Conservation (phyloP, 37 sponge, comb jelly and placozoan species). For the Geodia barretti region DNA sequence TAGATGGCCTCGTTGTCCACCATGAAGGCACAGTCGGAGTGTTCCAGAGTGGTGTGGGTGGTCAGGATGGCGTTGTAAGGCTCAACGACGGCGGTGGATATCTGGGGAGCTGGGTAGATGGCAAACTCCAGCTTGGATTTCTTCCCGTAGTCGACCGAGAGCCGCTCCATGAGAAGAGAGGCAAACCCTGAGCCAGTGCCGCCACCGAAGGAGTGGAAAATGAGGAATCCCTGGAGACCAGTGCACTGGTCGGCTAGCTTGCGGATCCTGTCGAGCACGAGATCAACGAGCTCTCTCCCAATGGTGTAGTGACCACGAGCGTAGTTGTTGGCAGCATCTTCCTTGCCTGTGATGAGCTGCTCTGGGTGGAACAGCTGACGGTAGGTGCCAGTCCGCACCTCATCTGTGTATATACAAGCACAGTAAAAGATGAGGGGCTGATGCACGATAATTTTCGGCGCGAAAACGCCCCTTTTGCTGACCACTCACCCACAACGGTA, state of each 20-base stretch:
- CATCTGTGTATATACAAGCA: slow-evolving; percentile 31
- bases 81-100: slow-evolving; percentile 91
- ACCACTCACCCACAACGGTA: slow-evolving; percentile 70
- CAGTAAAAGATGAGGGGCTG: too few relatives aligned
- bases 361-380: slow-evolving; percentile 93
- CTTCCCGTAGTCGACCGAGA: slow-evolving; percentile 94
- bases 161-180: slow-evolving; percentile 90
- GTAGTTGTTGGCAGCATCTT: slow-evolving; percentile 97
- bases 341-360: slow-evolving; percentile 91
- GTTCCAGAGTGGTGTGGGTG: slow-evolving; percentile 95
- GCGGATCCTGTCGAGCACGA: slow-evolving; percentile 77
- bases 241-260: slow-evolving; percentile 91
- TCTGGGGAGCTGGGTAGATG: slow-evolving; percentile 93
- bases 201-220: slow-evolving; percentile 96
- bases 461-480: background rate
- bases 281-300: slow-evolving; percentile 83
- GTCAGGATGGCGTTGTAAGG: slow-evolving; percentile 96
- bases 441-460: background rate
- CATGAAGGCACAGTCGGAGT: slow-evolving; percentile 97
- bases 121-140: slow-evolving; percentile 93
- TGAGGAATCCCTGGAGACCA: slow-evolving; percentile 79
- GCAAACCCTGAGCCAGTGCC: slow-evolving; percentile 95
- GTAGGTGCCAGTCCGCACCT: slow-evolving; percentile 88
- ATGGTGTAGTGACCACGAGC: slow-evolving; percentile 96
- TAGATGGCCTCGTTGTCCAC: slow-evolving; percentile 95